Evolutionary conservation across 2,888 invertebrate genomes (phyloP).

Genomic region (Brachypalpus laphriformis): DNA sequence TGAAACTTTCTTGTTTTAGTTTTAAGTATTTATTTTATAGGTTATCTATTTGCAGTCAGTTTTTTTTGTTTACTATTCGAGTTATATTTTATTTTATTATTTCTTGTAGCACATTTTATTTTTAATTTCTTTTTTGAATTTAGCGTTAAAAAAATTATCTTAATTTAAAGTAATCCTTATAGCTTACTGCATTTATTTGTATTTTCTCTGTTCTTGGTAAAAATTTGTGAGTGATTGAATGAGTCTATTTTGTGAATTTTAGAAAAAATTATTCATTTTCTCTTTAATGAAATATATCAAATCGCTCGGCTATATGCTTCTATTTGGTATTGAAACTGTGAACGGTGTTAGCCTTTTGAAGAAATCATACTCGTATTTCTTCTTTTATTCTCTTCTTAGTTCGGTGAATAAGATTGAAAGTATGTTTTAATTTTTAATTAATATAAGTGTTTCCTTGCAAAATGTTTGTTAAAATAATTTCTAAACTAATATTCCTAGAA

Average conservation of each 20-base stretch:
- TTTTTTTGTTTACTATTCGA: conserved; percentile 21
- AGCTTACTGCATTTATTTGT: conserved; percentile 43
- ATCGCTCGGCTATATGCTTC: conserved; percentile 64
- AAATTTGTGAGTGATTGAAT: conserved; percentile 52
- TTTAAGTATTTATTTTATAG: conserved; percentile 38
- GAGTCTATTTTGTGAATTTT: conserved; percentile 46
- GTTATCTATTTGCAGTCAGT: conserved; percentile 65
- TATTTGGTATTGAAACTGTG: conserved; percentile 27
- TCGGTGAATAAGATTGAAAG: conserved; percentile 26
- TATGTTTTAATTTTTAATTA: conserved; percentile 4
- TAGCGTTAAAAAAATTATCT: conserved; percentile 69
- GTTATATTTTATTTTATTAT: conserved; percentile 18
- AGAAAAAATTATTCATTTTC: conserved; percentile 35
- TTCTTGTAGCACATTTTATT: conserved; percentile 8
- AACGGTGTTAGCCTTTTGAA: conserved; percentile 35
- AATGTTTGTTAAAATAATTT: conserved; percentile 27
- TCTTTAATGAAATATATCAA: conserved; percentile 56
- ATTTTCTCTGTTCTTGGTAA: conserved; percentile 25
- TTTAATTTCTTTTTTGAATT: conserved; percentile 45
- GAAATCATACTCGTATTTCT: neutral
- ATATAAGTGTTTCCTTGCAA: conserved; percentile 8
- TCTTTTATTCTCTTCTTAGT: neutral
- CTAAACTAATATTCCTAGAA: conserved; percentile 17
- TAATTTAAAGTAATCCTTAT: conserved; percentile 50
- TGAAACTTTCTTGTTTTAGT: conserved; percentile 46